These are phyloP conservation scores for Morpho achilles DNA, from an alignment of 2,888 invertebrate species.

Conservation along the genomic window DNA sequence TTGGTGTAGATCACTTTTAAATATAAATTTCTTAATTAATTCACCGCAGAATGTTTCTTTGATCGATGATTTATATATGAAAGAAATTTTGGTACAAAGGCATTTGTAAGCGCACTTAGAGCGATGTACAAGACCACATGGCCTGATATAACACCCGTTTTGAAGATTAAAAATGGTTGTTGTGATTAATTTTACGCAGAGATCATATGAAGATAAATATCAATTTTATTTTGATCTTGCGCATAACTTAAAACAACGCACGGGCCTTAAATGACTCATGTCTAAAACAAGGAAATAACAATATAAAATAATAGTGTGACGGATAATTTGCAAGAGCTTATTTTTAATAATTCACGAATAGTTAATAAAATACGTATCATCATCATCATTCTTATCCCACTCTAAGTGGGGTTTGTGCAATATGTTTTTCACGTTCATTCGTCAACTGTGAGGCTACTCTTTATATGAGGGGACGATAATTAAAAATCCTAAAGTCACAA, in stretches of 20 bases:
- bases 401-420: too few relatives aligned
- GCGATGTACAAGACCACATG: slow-evolving; percentile 30
- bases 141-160: slow-evolving; percentile 28
- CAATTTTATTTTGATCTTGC: slow-evolving; percentile 3
- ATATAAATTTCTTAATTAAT: slow-evolving; percentile 25
- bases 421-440: too few relatives aligned
- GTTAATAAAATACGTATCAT: too few relatives aligned
- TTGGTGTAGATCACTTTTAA: slow-evolving; percentile 6
- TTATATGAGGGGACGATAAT: too few relatives aligned
- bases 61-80: slow-evolving; percentile 23
- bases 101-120: slow-evolving; percentile 27
- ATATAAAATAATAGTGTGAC: too few relatives aligned
- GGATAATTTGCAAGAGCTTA: too few relatives aligned
- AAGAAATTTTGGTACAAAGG: slow-evolving; percentile 28
- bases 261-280: not conserved
- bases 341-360: too few relatives aligned
- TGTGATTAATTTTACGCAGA: slow-evolving; percentile 18
- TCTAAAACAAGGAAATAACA: slow-evolving; percentile 4
- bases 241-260: not conserved
- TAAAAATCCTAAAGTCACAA: too few relatives aligned
- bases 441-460: too few relatives aligned
- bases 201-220: slow-evolving; percentile 11
- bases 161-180: slow-evolving; percentile 20
- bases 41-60: slow-evolving; percentile 23
- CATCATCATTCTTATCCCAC: too few relatives aligned